Evolutionary conservation across 2,888 invertebrate genomes (phyloP).

Genomic region (Nephrotoma guestfalica): DNA sequence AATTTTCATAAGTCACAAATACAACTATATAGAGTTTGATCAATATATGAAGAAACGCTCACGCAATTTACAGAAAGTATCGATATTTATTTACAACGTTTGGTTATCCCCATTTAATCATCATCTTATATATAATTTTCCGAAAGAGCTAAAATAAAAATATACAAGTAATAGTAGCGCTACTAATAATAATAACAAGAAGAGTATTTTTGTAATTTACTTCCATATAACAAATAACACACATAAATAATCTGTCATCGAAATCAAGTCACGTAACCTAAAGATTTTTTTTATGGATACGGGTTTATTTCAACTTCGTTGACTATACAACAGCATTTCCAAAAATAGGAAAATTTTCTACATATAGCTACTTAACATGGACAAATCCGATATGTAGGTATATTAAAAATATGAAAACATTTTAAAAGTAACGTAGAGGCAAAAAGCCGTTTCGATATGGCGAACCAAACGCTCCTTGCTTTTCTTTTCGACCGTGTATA

Average conservation of each 20-base stretch:
- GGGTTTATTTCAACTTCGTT: neutral
- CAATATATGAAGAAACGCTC: neutral
- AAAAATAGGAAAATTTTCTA: neutral
- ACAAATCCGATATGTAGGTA: neutral
- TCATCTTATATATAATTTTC: neutral
- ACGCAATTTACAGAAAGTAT: neutral
- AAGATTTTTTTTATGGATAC: neutral
- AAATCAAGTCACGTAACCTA: constrained; percentile 2
- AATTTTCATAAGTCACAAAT: neutral
- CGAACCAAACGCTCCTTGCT: neutral
- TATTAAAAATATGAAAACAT: neutral
- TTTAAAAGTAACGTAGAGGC: neutral
- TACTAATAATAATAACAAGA: neutral
- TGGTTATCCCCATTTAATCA: neutral
- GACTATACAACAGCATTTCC: neutral
- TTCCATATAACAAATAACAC: neutral
- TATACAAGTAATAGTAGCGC: neutral
- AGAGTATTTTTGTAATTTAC: neutral
- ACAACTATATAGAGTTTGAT: neutral
- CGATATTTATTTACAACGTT: neutral
- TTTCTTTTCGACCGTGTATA: neutral
- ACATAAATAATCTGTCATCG: constrained; percentile 2
- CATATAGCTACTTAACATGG: neutral
- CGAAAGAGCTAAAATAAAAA: neutral
- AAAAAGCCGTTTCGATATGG: neutral